Conservation (phyloP, 35 echinoderm and acorn worm species). For the Chiridota heheva region DNA sequence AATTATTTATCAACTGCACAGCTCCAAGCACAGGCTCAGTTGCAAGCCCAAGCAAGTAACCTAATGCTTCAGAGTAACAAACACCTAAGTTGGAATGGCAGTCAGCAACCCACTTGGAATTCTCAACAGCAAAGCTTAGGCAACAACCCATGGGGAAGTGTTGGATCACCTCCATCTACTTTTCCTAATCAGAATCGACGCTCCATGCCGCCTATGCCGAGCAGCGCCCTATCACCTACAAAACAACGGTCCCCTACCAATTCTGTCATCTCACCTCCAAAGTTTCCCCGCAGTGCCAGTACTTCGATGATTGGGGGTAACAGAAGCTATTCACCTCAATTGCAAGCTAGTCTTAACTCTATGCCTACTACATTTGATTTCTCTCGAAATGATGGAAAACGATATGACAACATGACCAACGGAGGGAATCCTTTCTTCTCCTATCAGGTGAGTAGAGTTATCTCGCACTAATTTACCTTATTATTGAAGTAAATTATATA, state of each 20-base stretch:
- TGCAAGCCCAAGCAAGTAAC: slow-evolving; percentile 62
- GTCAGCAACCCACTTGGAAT: slow-evolving; percentile 62
- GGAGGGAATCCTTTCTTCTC: slow-evolving; percentile 83
- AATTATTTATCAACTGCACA: slow-evolving; percentile 79
- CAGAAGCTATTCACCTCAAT: slow-evolving; percentile 47
- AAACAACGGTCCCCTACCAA: slow-evolving; percentile 67
- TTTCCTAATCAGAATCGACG: slow-evolving; percentile 72
- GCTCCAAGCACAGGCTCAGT: slow-evolving; percentile 71
- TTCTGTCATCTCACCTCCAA: slow-evolving; percentile 93
- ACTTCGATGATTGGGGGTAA: slow-evolving; percentile 84
- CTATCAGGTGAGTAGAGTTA: slow-evolving; percentile 74
- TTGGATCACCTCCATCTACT: slow-evolving; percentile 71
- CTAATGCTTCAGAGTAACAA: slow-evolving; percentile 73
- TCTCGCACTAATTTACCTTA: background rate
- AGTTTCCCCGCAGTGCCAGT: slow-evolving; percentile 93
- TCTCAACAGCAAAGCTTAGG: slow-evolving; percentile 48
- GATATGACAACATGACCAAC: slow-evolving; percentile 26
- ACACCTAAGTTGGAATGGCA: slow-evolving; percentile 74
- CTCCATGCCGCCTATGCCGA: slow-evolving; percentile 70
- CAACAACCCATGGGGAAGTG: slow-evolving; percentile 92
- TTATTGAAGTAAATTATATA: no score
- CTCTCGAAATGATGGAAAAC: slow-evolving; percentile 56
- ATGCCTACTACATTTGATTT: slow-evolving; percentile 75
- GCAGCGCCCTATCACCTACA: slow-evolving; percentile 66
- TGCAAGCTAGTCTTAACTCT: slow-evolving; percentile 34